phyloP scores from a whole-genome alignment of 2,888 invertebrate genomes.

The Panzeria rudis region DNA sequence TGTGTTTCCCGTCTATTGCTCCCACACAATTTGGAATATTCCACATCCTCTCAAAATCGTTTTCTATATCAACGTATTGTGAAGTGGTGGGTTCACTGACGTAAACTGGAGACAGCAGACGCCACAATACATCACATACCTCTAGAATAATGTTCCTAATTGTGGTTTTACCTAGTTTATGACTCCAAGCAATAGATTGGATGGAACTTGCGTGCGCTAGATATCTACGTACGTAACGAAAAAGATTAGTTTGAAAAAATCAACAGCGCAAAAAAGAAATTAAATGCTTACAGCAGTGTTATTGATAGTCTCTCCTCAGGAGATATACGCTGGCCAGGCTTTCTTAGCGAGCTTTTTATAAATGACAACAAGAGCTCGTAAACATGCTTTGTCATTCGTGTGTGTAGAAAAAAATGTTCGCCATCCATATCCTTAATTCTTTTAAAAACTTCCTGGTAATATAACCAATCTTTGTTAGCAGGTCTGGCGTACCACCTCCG shows the following conservation, averaged over 20 bases:
- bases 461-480: too few relatives aligned
- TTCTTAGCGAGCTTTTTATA: slow-evolving; percentile 9
- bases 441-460: neutral
- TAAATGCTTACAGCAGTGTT: slow-evolving; percentile 30
- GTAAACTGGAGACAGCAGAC: slow-evolving; percentile 26
- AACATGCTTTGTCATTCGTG: slow-evolving; percentile 10
- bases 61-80: slow-evolving; percentile 48
- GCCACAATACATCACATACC: slow-evolving; percentile 36
- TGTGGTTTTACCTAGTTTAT: too few relatives aligned
- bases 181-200: too few relatives aligned
- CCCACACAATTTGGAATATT: slow-evolving; percentile 38
- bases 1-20: too few relatives aligned
- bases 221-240: neutral
- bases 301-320: slow-evolving; percentile 24
- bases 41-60: too few relatives aligned
- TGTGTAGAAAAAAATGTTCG: slow-evolving; percentile 1
- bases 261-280: neutral
- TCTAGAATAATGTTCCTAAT: too few relatives aligned
- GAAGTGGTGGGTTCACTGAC: slow-evolving; percentile 31
- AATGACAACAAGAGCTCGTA: too few relatives aligned
- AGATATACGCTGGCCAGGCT: slow-evolving; percentile 18
- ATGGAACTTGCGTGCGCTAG: too few relatives aligned
- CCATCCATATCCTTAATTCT: slow-evolving; percentile 4
- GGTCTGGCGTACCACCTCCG: too few relatives aligned
- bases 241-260: neutral